A percentile compares a stretch with the other conserved stretches of the same genome.
Evolutionary conservation across 2,888 invertebrate genomes (phyloP).

Genomic region (Agriopis aurantiaria): DNA sequence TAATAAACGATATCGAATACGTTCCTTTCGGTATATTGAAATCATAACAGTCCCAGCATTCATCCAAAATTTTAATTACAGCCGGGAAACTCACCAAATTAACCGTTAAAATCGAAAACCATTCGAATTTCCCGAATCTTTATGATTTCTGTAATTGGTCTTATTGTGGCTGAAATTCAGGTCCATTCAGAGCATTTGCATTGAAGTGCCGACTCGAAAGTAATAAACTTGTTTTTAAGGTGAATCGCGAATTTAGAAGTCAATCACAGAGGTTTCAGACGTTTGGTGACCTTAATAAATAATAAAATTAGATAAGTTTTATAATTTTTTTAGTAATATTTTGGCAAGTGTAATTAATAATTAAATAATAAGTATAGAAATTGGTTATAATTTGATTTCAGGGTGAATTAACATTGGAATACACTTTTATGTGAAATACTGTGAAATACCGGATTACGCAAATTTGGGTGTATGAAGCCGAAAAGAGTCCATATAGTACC

Average conservation of each 20-base stretch:
- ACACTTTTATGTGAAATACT: too few species aligned
- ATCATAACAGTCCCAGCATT: slow-evolving; percentile 12
- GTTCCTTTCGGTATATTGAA: background rate
- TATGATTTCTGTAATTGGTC: slow-evolving; percentile 73
- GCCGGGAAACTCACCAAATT: slow-evolving; percentile 49
- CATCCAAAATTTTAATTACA: slow-evolving; percentile 31
- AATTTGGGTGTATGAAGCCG: too few species aligned
- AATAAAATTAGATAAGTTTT: background rate
- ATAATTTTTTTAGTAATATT: too few species aligned
- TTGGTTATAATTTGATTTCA: too few species aligned
- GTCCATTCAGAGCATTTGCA: slow-evolving; percentile 62
- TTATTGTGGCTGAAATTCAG: slow-evolving; percentile 68
- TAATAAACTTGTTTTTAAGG: slow-evolving; percentile 78
- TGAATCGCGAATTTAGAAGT: slow-evolving; percentile 76
- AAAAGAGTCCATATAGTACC: too few species aligned
- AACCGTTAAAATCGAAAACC: slow-evolving; percentile 59
- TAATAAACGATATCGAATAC: background rate
- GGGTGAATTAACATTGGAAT: too few species aligned
- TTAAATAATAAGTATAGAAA: too few species aligned
- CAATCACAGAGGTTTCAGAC: slow-evolving; percentile 63
- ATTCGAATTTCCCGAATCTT: slow-evolving; percentile 61
- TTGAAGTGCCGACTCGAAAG: slow-evolving; percentile 70
- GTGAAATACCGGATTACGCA: too few species aligned
- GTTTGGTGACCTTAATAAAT: background rate
- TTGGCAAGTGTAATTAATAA: too few species aligned